Conservation (phyloP, 1,140 invertebrate genomes). For the Nebria ingens region DNA sequence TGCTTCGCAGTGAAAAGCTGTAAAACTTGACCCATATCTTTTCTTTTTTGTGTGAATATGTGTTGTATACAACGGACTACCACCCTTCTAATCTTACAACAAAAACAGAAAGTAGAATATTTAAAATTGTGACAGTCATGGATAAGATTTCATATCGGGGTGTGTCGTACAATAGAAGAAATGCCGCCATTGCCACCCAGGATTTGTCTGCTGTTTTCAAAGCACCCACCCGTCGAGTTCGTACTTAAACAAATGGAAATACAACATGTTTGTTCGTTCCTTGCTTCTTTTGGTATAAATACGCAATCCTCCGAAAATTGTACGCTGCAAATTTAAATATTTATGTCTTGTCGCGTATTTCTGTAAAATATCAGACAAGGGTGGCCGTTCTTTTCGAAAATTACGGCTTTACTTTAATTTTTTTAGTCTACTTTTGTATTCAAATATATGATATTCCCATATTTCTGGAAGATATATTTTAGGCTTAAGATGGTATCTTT, state of each 20-base stretch:
- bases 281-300: too few relatives aligned
- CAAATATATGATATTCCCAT: too few relatives aligned
- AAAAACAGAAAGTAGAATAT: neutral
- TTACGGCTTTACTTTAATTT: too few relatives aligned
- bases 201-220: neutral
- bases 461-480: too few relatives aligned
- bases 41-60: too few relatives aligned
- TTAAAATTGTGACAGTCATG: neutral
- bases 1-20: neutral
- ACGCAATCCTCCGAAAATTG: neutral
- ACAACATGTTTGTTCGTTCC: neutral
- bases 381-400: too few relatives aligned
- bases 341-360: too few relatives aligned
- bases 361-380: too few relatives aligned
- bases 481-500: too few relatives aligned
- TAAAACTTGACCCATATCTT: neutral
- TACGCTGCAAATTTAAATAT: neutral
- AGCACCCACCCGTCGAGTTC: neutral
- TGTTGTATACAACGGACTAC: neutral
- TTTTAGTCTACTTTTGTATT: too few relatives aligned
- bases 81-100: neutral
- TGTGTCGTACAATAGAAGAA: neutral
- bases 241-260: neutral
- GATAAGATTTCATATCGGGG: neutral
- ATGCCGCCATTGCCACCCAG: neutral